phyloP scores from a whole-genome alignment of 2,888 invertebrate genomes.

The Andrena fulva region DNA sequence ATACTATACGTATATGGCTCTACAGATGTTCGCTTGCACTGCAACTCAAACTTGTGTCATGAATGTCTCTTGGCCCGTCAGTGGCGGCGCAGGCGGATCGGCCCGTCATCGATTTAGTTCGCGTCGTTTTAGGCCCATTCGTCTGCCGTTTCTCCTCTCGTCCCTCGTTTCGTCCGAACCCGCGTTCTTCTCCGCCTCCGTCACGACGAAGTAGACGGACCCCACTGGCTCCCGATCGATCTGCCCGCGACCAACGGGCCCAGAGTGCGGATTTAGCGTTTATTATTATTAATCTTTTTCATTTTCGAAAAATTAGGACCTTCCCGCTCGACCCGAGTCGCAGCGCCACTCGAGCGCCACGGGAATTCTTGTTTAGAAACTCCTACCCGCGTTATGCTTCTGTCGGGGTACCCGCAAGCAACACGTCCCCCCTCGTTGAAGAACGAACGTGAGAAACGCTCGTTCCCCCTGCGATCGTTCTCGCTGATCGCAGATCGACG shows the following conservation, averaged over 20 bases:
- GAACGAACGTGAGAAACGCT: constrained; percentile 14
- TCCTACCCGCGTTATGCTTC: constrained; percentile 85
- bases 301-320: constrained; percentile 81
- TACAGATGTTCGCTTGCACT: constrained; percentile 85
- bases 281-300: constrained; percentile 71
- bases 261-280: constrained; percentile 72
- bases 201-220: background rate
- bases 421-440: constrained; percentile 57
- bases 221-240: constrained; percentile 28
- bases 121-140: constrained; percentile 62
- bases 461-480: constrained; percentile 43
- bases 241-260: constrained; percentile 38
- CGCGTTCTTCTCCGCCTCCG: background rate
- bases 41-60: constrained; percentile 84
- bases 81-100: constrained; percentile 36
- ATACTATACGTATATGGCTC: constrained; percentile 85
- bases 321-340: constrained; percentile 80
- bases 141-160: constrained; percentile 25
- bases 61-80: constrained; percentile 62
- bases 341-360: constrained; percentile 76
- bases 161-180: background rate
- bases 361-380: constrained; percentile 82
- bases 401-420: constrained; percentile 83
- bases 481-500: constrained; percentile 48
- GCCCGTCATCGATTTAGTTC: background rate